phyloP scores from a whole-genome alignment of 1,140 invertebrate genomes.

The Solen grandis region DNA sequence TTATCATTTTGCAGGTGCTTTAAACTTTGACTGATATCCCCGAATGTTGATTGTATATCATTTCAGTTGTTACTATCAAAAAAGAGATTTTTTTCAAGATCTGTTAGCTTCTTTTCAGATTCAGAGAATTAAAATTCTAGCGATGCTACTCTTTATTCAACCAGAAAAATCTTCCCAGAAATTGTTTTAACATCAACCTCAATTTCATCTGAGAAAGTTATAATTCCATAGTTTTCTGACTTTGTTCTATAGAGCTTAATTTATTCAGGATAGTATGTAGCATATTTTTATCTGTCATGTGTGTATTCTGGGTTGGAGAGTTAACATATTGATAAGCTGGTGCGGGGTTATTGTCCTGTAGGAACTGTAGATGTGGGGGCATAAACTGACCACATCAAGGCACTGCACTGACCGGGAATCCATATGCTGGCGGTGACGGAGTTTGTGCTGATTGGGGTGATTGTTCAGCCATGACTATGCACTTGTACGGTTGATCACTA shows the following conservation, averaged over 20 bases:
- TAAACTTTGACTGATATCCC: not conserved
- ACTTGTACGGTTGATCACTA: too few species aligned
- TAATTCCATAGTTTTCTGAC: not conserved
- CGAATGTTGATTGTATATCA: too few species aligned
- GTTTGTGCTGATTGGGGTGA: too few species aligned
- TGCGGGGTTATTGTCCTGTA: not conserved
- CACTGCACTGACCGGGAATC: too few species aligned
- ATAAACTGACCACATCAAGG: too few species aligned
- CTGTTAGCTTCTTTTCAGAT: too few species aligned
- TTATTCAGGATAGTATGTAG: not conserved
- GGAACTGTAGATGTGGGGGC: slow-evolving; percentile 12
- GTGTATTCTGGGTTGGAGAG: not conserved
- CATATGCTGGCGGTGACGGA: too few species aligned
- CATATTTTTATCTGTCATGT: not conserved
- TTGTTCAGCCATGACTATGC: too few species aligned
- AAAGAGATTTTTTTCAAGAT: not conserved
- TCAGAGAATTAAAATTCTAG: not conserved
- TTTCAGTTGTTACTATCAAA: slow-evolving; percentile 10
- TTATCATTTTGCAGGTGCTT: not conserved
- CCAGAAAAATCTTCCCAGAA: not conserved
- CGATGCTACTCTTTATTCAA: slow-evolving; percentile 1
- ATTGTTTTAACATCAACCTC: slow-evolving; percentile 18
- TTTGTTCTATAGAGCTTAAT: slow-evolving; percentile 1
- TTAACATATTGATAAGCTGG: not conserved
- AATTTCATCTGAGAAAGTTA: slow-evolving; percentile 22